These are phyloP conservation scores for Anser brachyrhynchus DNA, from an alignment of 2,113 vertebrate species.

Conservation along the genomic window DNA sequence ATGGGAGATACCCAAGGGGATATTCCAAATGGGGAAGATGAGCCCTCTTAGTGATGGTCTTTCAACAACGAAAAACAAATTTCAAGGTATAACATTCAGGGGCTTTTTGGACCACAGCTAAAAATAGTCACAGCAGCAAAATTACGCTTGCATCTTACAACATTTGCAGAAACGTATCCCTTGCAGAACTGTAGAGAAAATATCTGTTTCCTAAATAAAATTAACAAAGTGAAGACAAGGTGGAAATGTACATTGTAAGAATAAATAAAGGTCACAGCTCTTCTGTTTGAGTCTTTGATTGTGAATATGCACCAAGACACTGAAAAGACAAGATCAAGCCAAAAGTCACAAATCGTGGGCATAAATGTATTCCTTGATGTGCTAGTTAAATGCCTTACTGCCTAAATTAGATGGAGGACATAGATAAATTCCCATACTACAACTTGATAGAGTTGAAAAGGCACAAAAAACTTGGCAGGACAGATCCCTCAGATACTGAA, in stretches of 20 bases:
- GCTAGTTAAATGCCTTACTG: neutral
- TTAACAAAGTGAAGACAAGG: neutral
- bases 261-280: neutral
- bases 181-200: neutral
- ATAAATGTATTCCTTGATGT: neutral
- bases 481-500: neutral
- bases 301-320: neutral
- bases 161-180: neutral
- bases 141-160: neutral
- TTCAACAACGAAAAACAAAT: neutral
- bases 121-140: neutral
- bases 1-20: neutral
- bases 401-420: neutral
- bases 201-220: neutral
- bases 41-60: neutral
- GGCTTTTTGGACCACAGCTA: neutral
- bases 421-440: neutral
- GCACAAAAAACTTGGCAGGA: neutral
- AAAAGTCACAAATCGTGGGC: neutral
- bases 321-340: neutral
- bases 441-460: neutral
- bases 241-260: neutral
- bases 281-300: neutral
- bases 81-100: neutral
- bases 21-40: neutral